Base-by-base conservation (phyloP, 2,888 invertebrate genomes). In the Caenorhabditis angaria region DNA sequence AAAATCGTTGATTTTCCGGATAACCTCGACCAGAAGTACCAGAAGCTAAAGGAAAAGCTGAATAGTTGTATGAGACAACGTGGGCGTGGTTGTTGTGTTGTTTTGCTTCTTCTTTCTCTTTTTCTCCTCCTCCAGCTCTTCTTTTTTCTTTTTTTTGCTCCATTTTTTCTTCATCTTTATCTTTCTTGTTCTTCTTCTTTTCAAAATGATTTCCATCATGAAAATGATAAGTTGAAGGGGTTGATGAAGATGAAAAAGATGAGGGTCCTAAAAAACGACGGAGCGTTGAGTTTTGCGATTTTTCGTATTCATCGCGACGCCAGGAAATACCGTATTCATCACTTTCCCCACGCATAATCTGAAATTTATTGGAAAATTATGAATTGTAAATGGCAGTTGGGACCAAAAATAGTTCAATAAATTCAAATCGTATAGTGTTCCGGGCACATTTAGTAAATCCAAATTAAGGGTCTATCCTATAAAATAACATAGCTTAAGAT, bases 251-350 rank as follows among this genome's bases (percentile, higher is more conserved):
- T 6, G 41, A 14, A 41, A 10, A 32, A 8, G 32, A 32, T 32
- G 32, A 32, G 32, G 10, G 3, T 41, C 41, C 41, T 12, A 41
- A 22, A 50, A 50, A 50, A 10, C 22, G 20, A n/a, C 10, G 22
- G 20, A 28, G 25, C 4, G 54, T 18, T 27, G 55, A 56, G 32
- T 3, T 10, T n/a, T 32, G 29, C 20, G 29, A 20, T 32, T 27
- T 32, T n/a, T 12, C 29, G 20, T n/a, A 27, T n/a, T 41, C 58
- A 20, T 58, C 47, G 8, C 24, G n/a, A 4, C n/a, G 18, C 25
- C 24, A 47, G 25, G 41, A 18, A 14, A 24, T 25, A 41, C 58
- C 47, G 58, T 61, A 61, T 51, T 61, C 61, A 25, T 61, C 61
- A 29, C 50, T 25, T 12, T 5, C 61, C 3, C 61, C 61, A 20